These are phyloP conservation scores for Drosophila takahashii DNA, from an alignment of 1,140 invertebrate genomes.

Conservation along the genomic window DNA sequence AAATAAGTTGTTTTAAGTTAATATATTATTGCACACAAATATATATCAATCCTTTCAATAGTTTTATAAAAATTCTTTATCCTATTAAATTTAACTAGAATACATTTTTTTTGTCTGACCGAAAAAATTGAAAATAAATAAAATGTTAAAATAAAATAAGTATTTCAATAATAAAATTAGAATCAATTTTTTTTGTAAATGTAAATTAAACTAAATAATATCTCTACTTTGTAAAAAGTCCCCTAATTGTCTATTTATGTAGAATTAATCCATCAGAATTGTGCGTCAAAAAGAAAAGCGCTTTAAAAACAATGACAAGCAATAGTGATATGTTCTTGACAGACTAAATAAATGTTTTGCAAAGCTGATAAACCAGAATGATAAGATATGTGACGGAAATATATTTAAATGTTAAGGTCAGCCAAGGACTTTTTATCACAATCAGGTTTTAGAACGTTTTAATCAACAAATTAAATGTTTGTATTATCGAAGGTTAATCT, in stretches of 20 bases:
- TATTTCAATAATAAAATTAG: no score
- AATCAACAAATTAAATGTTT: background rate
- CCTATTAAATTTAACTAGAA: no score
- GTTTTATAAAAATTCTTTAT: no score
- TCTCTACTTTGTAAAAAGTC: background rate
- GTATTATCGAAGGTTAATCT: background rate
- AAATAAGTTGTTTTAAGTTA: no score
- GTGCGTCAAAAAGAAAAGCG: background rate
- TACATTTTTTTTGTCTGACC: no score
- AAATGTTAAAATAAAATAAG: no score
- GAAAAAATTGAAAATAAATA: no score
- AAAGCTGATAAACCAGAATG: background rate
- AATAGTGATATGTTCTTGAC: background rate
- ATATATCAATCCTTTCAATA: no score
- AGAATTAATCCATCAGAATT: slow-evolving; percentile 5
- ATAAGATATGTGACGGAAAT: slow-evolving; percentile 1
- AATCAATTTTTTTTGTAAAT: no score
- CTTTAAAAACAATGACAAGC: slow-evolving; percentile 6
- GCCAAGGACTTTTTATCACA: slow-evolving; percentile 1
- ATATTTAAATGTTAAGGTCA: background rate
- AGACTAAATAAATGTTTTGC: background rate
- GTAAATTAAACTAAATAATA: background rate
- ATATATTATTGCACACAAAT: no score
- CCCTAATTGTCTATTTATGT: background rate
- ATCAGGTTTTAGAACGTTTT: background rate